Percentiles rank a stretch among this genome's conserved stretches.
phyloP scores from a whole-genome alignment of 2,113 vertebrate species.

The Pteronura brasiliensis region DNA sequence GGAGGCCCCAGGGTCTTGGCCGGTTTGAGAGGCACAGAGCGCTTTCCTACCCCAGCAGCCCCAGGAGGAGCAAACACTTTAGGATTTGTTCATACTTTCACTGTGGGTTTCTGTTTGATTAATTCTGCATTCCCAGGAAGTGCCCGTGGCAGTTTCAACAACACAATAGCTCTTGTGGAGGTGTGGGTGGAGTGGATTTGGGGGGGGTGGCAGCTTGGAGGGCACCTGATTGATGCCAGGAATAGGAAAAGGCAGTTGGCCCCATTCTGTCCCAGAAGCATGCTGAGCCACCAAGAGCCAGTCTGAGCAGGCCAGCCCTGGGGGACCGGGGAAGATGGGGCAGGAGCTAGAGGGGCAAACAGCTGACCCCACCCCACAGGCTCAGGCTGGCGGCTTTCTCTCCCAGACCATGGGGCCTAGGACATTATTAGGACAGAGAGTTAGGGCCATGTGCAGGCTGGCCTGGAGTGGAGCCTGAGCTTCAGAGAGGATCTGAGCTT shows the following conservation, averaged over 20 bases:
- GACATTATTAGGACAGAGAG: neutral
- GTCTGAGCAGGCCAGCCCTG: no score
- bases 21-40: neutral
- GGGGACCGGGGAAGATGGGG: neutral
- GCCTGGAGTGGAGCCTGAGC: neutral
- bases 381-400: neutral
- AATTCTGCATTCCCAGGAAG: constrained; percentile 52
- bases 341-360: neutral
- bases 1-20: neutral
- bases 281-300: neutral
- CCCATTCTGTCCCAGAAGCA: neutral
- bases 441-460: neutral
- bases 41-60: neutral
- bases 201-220: neutral
- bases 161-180: neutral
- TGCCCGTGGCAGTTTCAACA: neutral
- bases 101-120: constrained; percentile 61
- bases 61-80: constrained; percentile 56
- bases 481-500: neutral
- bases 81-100: constrained; percentile 38
- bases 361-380: neutral
- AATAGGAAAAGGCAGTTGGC: neutral
- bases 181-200: neutral
- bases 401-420: neutral
- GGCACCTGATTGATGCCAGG: neutral